phyloP scores from a whole-genome alignment of 2,888 invertebrate genomes.

The Mesoligia furuncula region DNA sequence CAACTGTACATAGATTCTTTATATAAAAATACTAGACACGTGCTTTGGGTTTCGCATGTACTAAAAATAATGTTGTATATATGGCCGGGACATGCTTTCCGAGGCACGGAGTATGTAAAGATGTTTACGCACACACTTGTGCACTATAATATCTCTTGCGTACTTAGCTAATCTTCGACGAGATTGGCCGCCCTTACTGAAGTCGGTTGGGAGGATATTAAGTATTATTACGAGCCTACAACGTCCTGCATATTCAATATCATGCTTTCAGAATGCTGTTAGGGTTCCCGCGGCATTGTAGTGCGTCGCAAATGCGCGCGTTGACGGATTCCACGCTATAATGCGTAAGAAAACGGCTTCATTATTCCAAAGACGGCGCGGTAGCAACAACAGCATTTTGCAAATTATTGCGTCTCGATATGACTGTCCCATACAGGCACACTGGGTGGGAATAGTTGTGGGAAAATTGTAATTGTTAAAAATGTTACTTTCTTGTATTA shows the following conservation, averaged over 20 bases:
- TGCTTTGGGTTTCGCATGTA: too few relatives aligned
- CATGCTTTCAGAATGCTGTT: too few relatives aligned
- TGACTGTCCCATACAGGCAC: not conserved
- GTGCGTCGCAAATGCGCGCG: not conserved
- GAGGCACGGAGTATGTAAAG: too few relatives aligned
- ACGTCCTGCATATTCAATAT: not conserved
- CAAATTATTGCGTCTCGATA: constrained; percentile 5
- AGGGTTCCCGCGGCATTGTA: not conserved
- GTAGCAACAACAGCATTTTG: constrained; percentile 17
- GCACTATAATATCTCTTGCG: too few relatives aligned
- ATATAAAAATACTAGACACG: too few relatives aligned
- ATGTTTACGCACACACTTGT: too few relatives aligned
- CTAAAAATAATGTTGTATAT: too few relatives aligned
- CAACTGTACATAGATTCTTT: too few relatives aligned
- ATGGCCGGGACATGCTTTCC: too few relatives aligned
- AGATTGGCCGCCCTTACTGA: too few relatives aligned
- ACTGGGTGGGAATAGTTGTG: not conserved
- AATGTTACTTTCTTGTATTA: not conserved
- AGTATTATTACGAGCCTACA: not conserved
- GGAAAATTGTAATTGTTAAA: not conserved
- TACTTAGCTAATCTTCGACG: too few relatives aligned
- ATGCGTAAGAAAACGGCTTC: not conserved
- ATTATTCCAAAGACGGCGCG: not conserved
- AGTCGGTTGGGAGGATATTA: too few relatives aligned
- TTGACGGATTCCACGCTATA: not conserved